Evolutionary conservation across 1,140 invertebrate genomes (phyloP), one percentile per base, ranked within the genome.

Genomic region (Cyclargus thomasi): DNA sequence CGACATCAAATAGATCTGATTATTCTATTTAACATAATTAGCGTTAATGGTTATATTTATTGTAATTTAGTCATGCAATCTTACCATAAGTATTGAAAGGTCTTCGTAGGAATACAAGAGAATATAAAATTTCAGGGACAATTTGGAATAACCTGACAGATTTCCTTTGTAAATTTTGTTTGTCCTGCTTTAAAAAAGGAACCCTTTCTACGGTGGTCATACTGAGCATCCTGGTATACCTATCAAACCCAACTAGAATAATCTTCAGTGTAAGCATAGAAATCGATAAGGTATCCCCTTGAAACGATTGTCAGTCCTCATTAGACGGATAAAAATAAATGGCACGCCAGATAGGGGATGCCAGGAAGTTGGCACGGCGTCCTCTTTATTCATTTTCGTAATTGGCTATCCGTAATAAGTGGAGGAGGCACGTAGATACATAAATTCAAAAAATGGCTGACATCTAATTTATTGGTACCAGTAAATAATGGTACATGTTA

Each of bases 251-350:
- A 17, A 53, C 16, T 16, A 17, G 62, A 11, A 63, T 10, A 39
- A 69, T 65, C 53, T 65, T 53, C 53, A 55, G 47, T n/a, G n/a
- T n/a, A n/a, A 55, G 64, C 22, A 53, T 57, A 53, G 55, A 53
- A 71, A 78, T 80, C 76, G 70, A 80, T 80, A 76, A 29, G 63
- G 71, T 67, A 73, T 18, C 71, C 69, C 76, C 77, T 75, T 72
- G 69, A 75, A 75, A 67, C 74, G 71, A 78, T 81, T 82, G 81
- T 82, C 81, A 81, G 76, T 77, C 78, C 76, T 78, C 78, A 84
- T 82, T 81, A 82, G 73, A 67, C 73, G 75, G 77, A 76, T 81
- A 82, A 82, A 83, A 84, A 79, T 82, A 80, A 82, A 82, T 80
- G 80, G 75, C 79, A 75, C 73, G 69, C 73, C 69, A 64, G 67